These are phyloP conservation scores for Pempheris klunzingeri DNA, from an alignment of 2,797 vertebrate genomes.

Conservation along the genomic window DNA sequence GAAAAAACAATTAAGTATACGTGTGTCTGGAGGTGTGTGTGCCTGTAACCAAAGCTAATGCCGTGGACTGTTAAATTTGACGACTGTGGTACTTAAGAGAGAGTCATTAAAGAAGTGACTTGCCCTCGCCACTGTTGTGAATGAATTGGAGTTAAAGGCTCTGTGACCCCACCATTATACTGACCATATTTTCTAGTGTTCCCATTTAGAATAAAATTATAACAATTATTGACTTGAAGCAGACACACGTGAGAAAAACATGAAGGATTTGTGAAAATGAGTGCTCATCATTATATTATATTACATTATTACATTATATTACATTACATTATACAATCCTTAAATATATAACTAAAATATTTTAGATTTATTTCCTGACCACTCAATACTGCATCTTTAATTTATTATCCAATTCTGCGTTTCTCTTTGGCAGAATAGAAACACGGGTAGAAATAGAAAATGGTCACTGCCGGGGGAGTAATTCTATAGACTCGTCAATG, in stretches of 20 bases:
- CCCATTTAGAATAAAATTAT: neutral
- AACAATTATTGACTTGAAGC: too few species aligned
- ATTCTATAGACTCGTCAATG: conserved; percentile 19
- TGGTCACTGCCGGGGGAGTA: conserved; percentile 28
- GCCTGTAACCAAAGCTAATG: conserved; percentile 48
- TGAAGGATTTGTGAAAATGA: neutral
- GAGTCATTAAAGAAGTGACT: conserved; percentile 33
- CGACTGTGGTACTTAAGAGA: conserved; percentile 20
- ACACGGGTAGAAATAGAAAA: conserved; percentile 11
- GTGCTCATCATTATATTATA: neutral
- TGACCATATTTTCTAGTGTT: conserved; percentile 7
- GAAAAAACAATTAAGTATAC: conserved; percentile 22
- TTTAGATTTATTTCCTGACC: neutral
- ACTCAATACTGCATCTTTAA: neutral
- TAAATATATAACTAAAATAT: too few species aligned
- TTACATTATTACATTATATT: too few species aligned
- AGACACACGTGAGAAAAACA: neutral
- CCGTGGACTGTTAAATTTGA: conserved; percentile 54
- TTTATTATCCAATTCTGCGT: conserved; percentile 20
- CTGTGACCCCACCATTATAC: conserved; percentile 4
- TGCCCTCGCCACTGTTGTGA: neutral
- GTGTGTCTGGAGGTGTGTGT: neutral
- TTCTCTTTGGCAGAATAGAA: conserved; percentile 11
- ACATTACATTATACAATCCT: too few species aligned
- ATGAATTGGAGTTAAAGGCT: conserved; percentile 23